Evolutionary conservation across 2,888 invertebrate genomes (phyloP), one percentile per base, ranked within the genome.

Genomic region (Parelbella ahira): DNA sequence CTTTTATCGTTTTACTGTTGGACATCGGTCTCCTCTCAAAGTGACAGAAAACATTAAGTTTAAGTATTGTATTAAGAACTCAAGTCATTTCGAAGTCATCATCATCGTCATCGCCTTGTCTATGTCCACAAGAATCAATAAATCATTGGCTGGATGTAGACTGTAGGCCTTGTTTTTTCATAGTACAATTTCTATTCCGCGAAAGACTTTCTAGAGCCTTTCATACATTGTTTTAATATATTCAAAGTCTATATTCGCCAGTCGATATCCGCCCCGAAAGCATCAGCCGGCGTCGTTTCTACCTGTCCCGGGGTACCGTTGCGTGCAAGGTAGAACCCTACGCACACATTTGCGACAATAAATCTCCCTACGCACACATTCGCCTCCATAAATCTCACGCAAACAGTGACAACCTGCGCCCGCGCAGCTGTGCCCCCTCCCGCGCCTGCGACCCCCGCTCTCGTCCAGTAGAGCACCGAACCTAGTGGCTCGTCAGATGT

Each of bases 261-360:
- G 60, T 60, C 73, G 75, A 75, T 75, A 75, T 74, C 74, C 71
- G 76, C 71, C 62, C 65, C 63, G 64, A 79, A 75, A 68, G 68
- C 79, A 78, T 78, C 80, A 79, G 74, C 68, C 55, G 63, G 61
- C 67, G 63, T 60, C 50, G 46, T 62, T 58, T 74, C 81, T 86
- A 84, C 84, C 86, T 87, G 84, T 83, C 74, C 55, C 60, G 48
- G 55, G 66, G 64, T 86, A 80, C 84, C 86, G 83, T 84, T 83
- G 83, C 79, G 72, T 75, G 84, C 84, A 84, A 84, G 84, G 84
- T 84, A 83, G 15, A 15, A 15, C 15, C 15, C 15, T 15, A 15
- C 3, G 4, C 71, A 41, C 45, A 63, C n/a, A n/a, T n/a, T n/a
- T n/a, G n/a, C n/a, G n/a, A n/a, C n/a, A n/a, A n/a, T n/a, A n/a